These are phyloP conservation scores for Nematostella vectensis DNA, from an alignment of 92 coral and sea anemone species.

Conservation along the genomic window DNA sequence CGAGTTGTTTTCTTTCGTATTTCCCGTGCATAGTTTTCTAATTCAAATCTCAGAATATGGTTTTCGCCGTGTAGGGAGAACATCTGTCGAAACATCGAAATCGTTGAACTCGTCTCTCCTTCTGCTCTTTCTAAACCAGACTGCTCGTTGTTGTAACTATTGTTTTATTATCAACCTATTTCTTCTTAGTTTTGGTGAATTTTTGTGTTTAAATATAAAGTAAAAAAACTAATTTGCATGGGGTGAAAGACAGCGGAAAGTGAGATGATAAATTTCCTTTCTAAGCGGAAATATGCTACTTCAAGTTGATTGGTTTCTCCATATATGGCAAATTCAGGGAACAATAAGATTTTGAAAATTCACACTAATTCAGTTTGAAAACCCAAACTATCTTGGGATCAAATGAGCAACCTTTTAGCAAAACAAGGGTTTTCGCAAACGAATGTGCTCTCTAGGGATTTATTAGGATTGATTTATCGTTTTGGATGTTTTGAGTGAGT, in stretches of 20 bases:
- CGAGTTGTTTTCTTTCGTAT: background rate
- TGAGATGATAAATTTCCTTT: slow-evolving; percentile 77
- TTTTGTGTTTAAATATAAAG: too few species aligned
- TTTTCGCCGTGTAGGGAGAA: background rate
- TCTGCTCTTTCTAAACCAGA: background rate
- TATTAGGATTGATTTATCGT: slow-evolving; percentile 9
- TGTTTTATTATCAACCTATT: background rate
- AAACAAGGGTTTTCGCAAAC: background rate
- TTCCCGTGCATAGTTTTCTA: background rate
- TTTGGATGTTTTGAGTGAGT: too few species aligned
- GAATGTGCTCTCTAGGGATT: background rate
- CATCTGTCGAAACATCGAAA: background rate
- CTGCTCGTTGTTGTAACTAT: background rate
- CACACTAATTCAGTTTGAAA: background rate
- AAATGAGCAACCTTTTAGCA: background rate
- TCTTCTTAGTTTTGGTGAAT: too few species aligned
- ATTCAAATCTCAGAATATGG: background rate
- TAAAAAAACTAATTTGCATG: slow-evolving; percentile 51
- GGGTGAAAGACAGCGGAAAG: slow-evolving; percentile 73
- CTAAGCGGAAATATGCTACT: slow-evolving; percentile 75
- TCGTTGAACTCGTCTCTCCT: background rate
- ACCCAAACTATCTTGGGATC: background rate
- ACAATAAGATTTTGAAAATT: slow-evolving; percentile 38
- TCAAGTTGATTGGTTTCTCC: slow-evolving; percentile 66
- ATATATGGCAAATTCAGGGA: slow-evolving; percentile 67